These are phyloP conservation scores for Misgurnus mizolepis DNA, from an alignment of 2,113 vertebrate genomes.

Conservation along the genomic window DNA sequence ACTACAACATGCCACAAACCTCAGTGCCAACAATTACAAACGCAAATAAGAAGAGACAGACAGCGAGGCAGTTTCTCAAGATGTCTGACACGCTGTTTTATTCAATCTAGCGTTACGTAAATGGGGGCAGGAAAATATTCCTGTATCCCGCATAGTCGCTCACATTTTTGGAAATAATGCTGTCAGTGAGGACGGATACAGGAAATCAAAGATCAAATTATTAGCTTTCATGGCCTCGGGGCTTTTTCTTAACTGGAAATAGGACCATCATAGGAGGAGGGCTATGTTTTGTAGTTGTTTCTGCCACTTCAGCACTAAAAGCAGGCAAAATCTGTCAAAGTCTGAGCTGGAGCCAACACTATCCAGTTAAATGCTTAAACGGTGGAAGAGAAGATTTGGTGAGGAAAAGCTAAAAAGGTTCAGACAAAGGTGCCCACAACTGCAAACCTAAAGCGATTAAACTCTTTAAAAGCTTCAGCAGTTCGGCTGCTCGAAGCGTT, in stretches of 20 bases:
- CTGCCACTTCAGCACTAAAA: conserved; percentile 22
- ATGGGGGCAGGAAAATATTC: background rate
- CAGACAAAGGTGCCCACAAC: conserved; percentile 25
- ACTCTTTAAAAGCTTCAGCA: conserved; percentile 3
- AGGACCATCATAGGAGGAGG: background rate
- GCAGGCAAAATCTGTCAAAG: background rate
- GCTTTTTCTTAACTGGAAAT: conserved; percentile 20
- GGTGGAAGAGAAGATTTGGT: background rate
- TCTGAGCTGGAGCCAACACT: conserved; percentile 17
- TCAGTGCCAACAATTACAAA: conserved; percentile 26
- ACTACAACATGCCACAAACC: conserved; percentile 33
- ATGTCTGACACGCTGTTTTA: conserved; percentile 21
- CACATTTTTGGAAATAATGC: background rate
- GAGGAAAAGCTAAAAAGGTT: conserved; percentile 5
- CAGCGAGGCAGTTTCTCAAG: conserved; percentile 25
- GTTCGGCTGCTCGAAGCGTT: background rate
- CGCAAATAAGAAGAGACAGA: conserved; percentile 33
- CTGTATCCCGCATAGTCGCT: background rate
- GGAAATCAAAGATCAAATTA: conserved; percentile 33
- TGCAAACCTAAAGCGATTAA: conserved; percentile 20
- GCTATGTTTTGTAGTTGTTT: background rate
- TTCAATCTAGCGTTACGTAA: background rate
- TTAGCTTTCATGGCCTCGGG: background rate
- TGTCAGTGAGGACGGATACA: background rate
- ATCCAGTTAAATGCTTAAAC: conserved; percentile 31